phyloP scores from a whole-genome alignment of 2,888 invertebrate species.

The Lumbricus terrestris region DNA sequence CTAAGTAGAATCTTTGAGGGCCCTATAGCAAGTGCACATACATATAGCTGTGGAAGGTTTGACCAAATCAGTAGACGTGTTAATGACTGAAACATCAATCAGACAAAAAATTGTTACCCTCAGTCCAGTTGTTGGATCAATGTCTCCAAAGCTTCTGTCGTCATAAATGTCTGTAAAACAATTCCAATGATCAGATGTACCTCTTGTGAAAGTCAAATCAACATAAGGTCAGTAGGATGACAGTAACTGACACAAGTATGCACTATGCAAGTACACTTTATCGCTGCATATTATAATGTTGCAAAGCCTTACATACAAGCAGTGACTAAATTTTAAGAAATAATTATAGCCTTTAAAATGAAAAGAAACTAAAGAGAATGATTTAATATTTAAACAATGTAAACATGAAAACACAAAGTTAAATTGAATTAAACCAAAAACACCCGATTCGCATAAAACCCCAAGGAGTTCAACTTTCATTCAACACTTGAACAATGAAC shows the following conservation, averaged over 20 bases:
- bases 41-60: too few species aligned
- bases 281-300: background rate
- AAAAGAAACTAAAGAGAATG: background rate
- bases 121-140: slow-evolving; percentile 24
- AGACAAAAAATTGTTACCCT: slow-evolving; percentile 16
- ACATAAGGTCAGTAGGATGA: too few species aligned
- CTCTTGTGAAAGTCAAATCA: background rate
- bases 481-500: too few species aligned
- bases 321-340: background rate
- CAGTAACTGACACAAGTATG: too few species aligned
- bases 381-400: background rate
- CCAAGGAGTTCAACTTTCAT: too few species aligned
- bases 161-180: background rate
- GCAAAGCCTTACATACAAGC: too few species aligned
- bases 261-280: too few species aligned
- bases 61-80: too few species aligned
- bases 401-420: background rate
- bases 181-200: background rate
- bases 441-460: too few species aligned
- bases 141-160: slow-evolving; percentile 18
- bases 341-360: background rate
- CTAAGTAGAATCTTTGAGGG: too few species aligned
- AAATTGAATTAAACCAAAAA: background rate
- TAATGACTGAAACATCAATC: too few species aligned
- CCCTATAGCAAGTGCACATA: too few species aligned